Evolutionary conservation across 2,113 vertebrate species (phyloP), one percentile per base, ranked within the genome.

Genomic region (Pavo muticus): DNA sequence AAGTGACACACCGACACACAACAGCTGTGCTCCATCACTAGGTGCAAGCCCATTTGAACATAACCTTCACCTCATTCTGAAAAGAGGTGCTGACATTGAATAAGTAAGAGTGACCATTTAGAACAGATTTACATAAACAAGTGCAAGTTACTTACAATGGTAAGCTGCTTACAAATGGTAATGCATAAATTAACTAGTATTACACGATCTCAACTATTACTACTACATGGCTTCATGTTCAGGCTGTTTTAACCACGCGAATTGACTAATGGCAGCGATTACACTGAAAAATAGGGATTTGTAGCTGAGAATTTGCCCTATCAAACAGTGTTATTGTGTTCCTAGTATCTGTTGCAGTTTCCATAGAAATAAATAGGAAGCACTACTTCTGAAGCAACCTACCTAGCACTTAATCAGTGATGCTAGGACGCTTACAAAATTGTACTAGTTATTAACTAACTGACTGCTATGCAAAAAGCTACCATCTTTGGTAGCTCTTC

Each of bases 1-100:
- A 79, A 30, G 24, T 35, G 14, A 29, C 65, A 75, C 17, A 20
- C 17, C 1, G 1, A 16, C 67, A 74, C 8, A 16, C 0, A 2
- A 20, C 4, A 8, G 25, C 40, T 48, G 10, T 48, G 68, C 30
- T 73, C 42, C 60, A 39, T 21, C 48, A 63, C 8, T 14, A 23
- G 10, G 16, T 47, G 29, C n/a, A 32, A 87, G 16, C 37, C 11
- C 19, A 18, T 52, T 40, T 69, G 14, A 76, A 80, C 19, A 39
- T n/a, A 56, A 44, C 48, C 60, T 82, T 61, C 1, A 48, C 69
- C 59, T 84, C 52, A 60, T 60, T 48, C 14, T 50, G 35, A 76
- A 54, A 2, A 67, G 39, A 88, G 21, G 15, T 76, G 40, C 64
- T 67, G 16, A 72, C 45, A 61, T 8, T 61, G 45, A 48, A 19